Evolutionary conservation across 2,797 vertebrate species (phyloP), one percentile per base, ranked within the genome.

Genomic region (Anguilla pacifica): DNA sequence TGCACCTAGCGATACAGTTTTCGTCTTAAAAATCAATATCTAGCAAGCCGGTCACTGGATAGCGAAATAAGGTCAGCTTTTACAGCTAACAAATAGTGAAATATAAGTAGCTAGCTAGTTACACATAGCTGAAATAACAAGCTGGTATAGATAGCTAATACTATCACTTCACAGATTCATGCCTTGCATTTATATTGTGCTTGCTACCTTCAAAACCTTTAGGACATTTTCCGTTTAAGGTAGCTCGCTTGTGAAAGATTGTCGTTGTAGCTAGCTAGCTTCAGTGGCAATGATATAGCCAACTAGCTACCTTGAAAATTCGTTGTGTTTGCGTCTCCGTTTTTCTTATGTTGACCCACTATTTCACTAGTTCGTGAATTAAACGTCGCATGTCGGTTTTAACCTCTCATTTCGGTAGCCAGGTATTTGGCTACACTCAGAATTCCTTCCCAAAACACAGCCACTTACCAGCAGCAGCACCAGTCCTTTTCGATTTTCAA

Each of bases 361-460:
- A 77, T 17, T 19, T 51, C 10, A 6, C 22, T 49, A 49, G 25
- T 31, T 82, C 22, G 3, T 25, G 43, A 82, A 82, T 11, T 15
- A 82, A 51, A 25, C 22, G 13, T 51, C 22, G 11, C 1, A 82
- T 49, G 19, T 51, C 43, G 4, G 35, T 43, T 0, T 49, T 51
- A 5, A n/a, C 46, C 46, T 82, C 43, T 15, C 77, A 19, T 3
- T 51, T n/a, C 39, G 46, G 19, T 79, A 3, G 79, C 9, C 22
- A 25, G 46, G 6, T 22, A 10, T 46, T 46, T n/a, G 46, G 51
- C 6, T 46, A 49, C 46, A 51, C 7, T 6, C 15, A 51, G 13
- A 6, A 49, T 82, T 82, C 13, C 57, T 15, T 51, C 22, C 28
- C 79, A 86, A 86, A 86, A 86, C 31, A 85, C 39, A 70, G 61